phyloP scores from a whole-genome alignment of 1,140 invertebrate genomes.

The Adelges cooleyi region DNA sequence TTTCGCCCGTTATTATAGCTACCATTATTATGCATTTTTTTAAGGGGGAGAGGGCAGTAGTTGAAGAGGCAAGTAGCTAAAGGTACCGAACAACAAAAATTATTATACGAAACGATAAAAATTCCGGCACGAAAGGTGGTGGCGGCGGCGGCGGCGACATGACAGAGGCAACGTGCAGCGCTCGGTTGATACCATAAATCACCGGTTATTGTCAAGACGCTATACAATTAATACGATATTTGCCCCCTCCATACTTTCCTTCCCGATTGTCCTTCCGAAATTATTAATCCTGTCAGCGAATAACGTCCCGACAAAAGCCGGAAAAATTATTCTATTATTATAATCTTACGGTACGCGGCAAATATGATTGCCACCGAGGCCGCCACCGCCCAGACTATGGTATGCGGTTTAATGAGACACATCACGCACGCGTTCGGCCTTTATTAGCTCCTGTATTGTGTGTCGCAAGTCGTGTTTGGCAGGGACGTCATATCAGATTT shows the following conservation, averaged over 20 bases:
- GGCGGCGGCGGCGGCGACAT: no score
- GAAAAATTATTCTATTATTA: neutral
- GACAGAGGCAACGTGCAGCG: no score
- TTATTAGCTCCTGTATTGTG: no score
- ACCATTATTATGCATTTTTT: no score
- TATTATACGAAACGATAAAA: slow-evolving; percentile 17
- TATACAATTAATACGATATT: slow-evolving; percentile 20
- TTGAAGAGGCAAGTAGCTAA: no score
- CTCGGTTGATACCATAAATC: slow-evolving; percentile 18
- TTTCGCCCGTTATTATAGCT: no score
- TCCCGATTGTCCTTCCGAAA: neutral
- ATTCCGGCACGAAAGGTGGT: slow-evolving; percentile 5
- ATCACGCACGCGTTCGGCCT: no score
- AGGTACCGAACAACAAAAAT: slow-evolving; percentile 13
- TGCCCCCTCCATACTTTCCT: neutral
- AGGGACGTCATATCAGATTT: no score
- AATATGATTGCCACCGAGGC: neutral
- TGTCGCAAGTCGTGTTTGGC: no score
- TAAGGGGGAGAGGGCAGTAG: no score
- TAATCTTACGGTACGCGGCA: neutral
- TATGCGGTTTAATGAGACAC: no score
- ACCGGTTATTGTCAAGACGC: slow-evolving; percentile 23
- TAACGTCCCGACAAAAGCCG: neutral
- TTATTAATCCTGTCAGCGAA: slow-evolving; percentile 9
- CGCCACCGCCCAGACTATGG: no score